A percentile compares a stretch with the other conserved stretches of the same genome.
These are phyloP conservation scores for Nothoprocta pentlandii DNA, from an alignment of 2,113 vertebrate species.

Conservation along the genomic window DNA sequence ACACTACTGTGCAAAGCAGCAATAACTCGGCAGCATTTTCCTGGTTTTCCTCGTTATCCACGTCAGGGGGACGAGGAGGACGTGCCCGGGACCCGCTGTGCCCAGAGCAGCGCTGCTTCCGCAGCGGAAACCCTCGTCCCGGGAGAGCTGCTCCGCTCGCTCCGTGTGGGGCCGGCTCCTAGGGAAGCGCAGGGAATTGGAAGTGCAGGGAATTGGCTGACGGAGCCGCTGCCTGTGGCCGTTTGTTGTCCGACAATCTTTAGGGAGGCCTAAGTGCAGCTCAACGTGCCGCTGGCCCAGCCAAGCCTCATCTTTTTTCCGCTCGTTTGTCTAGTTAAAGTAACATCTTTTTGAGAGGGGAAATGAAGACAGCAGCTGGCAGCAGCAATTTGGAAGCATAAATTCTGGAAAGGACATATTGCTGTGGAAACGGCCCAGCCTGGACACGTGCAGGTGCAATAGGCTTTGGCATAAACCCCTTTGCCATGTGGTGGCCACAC, in stretches of 20 bases:
- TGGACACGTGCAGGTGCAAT: neutral
- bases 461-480: conserved; percentile 22
- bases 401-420: neutral
- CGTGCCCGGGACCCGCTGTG: neutral
- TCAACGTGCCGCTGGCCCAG: neutral
- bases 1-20: neutral
- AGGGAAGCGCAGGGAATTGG: neutral
- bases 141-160: neutral
- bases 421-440: neutral
- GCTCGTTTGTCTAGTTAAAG: neutral
- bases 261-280: neutral
- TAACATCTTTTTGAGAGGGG: neutral
- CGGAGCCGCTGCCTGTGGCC: neutral
- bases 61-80: neutral
- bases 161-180: neutral
- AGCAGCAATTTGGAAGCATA: neutral
- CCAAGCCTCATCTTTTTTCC: neutral
- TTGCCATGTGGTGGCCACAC: neutral
- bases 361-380: neutral
- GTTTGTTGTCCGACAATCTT: neutral
- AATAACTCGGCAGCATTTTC: neutral
- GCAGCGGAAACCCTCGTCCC: neutral
- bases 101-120: neutral
- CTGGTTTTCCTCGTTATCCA: neutral
- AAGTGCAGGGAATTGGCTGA: neutral